Percentiles rank a stretch among this genome's conserved stretches.
These are phyloP conservation scores for Sylvietta virens DNA, from an alignment of 2,113 vertebrate genomes.

Conservation along the genomic window DNA sequence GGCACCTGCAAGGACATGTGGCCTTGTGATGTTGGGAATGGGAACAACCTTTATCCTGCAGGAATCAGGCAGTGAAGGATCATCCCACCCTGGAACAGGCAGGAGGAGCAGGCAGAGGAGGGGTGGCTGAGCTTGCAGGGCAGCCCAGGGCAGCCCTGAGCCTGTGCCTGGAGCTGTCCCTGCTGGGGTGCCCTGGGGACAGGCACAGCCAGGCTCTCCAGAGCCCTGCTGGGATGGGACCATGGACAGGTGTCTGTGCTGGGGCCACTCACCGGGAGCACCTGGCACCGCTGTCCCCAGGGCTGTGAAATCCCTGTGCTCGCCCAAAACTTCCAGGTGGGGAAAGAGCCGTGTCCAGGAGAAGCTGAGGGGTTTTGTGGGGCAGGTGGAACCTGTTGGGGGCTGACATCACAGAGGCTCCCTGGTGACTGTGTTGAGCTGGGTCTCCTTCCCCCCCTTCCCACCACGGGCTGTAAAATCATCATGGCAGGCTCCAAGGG, in stretches of 20 bases:
- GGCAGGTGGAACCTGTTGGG: not conserved
- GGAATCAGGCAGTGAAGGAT: accelerated
- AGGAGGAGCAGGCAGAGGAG: not conserved
- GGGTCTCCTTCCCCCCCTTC: not conserved
- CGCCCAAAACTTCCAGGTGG: not conserved
- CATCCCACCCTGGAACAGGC: not conserved
- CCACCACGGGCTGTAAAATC: not conserved
- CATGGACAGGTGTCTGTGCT: accelerated
- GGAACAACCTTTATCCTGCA: accelerated
- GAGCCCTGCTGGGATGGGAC: accelerated
- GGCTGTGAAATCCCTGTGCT: not conserved
- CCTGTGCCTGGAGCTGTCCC: not conserved
- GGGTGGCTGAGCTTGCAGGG: accelerated
- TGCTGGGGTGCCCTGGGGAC: accelerated
- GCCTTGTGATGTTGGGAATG: accelerated
- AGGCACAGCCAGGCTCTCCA: accelerated
- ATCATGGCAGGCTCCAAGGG: not conserved
- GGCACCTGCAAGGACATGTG: accelerated
- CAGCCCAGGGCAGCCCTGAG: accelerated
- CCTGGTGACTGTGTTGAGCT: accelerated
- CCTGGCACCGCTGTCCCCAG: not conserved
- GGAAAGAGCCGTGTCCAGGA: not conserved
- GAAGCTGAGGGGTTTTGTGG: not conserved
- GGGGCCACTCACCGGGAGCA: accelerated
- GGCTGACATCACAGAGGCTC: slow-evolving; percentile 21